Conservation (phyloP, 2,797 vertebrate species). For the Falco naumanni region DNA sequence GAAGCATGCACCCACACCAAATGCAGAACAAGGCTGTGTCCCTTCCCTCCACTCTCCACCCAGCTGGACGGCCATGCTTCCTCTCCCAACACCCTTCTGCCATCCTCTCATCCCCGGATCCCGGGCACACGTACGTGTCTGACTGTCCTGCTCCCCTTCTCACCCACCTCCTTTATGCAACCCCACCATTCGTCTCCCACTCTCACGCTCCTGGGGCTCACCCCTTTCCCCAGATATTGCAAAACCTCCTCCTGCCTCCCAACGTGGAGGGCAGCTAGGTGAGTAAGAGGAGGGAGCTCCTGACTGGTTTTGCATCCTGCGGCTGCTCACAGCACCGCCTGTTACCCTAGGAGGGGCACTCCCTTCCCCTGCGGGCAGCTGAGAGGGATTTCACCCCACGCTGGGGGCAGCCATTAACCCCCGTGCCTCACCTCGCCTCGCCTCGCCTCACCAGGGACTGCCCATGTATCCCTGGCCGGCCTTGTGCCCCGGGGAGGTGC, state of each 20-base stretch:
- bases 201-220: not conserved
- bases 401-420: not conserved
- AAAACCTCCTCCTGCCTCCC: not conserved
- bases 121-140: accelerated
- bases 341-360: not conserved
- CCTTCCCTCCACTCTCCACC: not conserved
- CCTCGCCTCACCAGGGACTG: not conserved
- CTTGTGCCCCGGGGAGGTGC: not conserved
- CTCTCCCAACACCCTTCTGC: not conserved
- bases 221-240: conserved; percentile 38
- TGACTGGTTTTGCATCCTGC: not conserved
- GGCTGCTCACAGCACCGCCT: not conserved
- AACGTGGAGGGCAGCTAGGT: not conserved
- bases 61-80: not conserved
- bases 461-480: not conserved
- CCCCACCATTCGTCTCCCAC: not conserved
- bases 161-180: not conserved
- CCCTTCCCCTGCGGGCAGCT: not conserved
- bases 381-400: not conserved
- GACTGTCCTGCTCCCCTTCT: not conserved
- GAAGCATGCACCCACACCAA: not conserved
- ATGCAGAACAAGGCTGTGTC: not conserved
- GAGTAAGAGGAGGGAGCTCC: conserved; percentile 20
- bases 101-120: not conserved
- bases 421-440: not conserved